These are phyloP conservation scores for Drosophila mulleri DNA, from an alignment of 2,888 invertebrate genomes.

Conservation along the genomic window DNA sequence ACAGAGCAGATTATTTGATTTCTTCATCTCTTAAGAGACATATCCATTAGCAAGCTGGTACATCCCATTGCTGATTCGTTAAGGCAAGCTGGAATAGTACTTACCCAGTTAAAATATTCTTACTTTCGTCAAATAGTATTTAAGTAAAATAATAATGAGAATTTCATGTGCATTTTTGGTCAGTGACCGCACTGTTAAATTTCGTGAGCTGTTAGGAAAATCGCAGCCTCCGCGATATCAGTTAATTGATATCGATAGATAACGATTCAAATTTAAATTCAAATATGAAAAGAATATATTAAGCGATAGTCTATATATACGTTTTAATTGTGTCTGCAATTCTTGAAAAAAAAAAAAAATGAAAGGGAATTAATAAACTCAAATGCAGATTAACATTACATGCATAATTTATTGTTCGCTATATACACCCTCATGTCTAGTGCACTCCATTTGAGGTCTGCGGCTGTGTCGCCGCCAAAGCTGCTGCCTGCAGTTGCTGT, in stretches of 20 bases:
- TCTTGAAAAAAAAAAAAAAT: conserved; percentile 32
- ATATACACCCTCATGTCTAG: conserved; percentile 37
- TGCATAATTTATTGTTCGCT: conserved; percentile 34
- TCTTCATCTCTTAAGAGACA: neutral
- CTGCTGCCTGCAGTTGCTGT: conserved; percentile 12
- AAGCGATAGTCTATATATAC: conserved; percentile 1
- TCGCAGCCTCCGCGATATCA: neutral
- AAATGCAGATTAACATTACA: conserved; percentile 46
- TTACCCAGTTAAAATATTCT: neutral
- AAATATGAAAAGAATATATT: conserved; percentile 6
- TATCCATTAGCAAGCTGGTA: neutral
- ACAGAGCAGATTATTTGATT: neutral
- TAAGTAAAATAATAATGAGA: neutral
- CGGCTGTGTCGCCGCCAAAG: conserved; percentile 35
- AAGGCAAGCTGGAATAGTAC: neutral
- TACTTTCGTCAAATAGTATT: neutral
- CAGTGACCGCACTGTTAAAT: neutral
- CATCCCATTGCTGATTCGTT: too few relatives aligned
- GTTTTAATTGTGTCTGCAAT: conserved; percentile 49
- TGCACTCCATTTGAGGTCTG: conserved; percentile 55
- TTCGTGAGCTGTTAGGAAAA: neutral
- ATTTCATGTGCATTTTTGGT: neutral
- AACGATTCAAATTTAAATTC: conserved; percentile 15
- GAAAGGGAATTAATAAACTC: conserved; percentile 27
- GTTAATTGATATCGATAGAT: neutral